phyloP scores from a whole-genome alignment of 2,797 vertebrate species.

The Gobionotothen gibberifrons region DNA sequence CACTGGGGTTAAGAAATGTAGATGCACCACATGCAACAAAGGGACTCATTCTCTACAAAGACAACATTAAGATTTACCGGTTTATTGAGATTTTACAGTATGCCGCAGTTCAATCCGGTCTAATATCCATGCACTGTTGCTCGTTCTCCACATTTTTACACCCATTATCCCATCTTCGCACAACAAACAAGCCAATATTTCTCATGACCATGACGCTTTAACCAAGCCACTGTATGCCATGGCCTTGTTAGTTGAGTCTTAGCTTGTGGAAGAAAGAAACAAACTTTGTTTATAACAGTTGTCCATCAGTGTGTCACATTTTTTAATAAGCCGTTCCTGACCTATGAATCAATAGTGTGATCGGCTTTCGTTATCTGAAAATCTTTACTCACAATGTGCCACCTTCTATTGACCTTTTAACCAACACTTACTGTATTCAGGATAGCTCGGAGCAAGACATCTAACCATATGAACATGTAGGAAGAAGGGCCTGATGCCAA shows the following conservation, averaged over 20 bases:
- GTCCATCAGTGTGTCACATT: conserved; percentile 24
- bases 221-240: not conserved
- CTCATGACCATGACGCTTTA: not conserved
- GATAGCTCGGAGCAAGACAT: not conserved
- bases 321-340: conserved; percentile 26
- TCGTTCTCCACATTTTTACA: not conserved
- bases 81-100: conserved; percentile 46
- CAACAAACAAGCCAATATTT: not conserved
- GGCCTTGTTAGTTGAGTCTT: not conserved
- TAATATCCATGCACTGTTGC: conserved; percentile 4
- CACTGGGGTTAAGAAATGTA: not conserved
- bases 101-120: conserved; percentile 6
- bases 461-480: not conserved
- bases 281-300: conserved; percentile 13
- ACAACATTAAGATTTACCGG: not conserved
- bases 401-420: conserved; percentile 24
- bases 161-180: not conserved
- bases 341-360: conserved; percentile 47
- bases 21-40: not conserved
- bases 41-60: not conserved
- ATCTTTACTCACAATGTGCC: conserved; percentile 2
- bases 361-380: conserved; percentile 28
- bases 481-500: not conserved
- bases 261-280: not conserved
- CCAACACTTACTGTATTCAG: not conserved